Base-by-base conservation (phyloP, 2,888 invertebrate species). In the Tetranychus piercei region DNA sequence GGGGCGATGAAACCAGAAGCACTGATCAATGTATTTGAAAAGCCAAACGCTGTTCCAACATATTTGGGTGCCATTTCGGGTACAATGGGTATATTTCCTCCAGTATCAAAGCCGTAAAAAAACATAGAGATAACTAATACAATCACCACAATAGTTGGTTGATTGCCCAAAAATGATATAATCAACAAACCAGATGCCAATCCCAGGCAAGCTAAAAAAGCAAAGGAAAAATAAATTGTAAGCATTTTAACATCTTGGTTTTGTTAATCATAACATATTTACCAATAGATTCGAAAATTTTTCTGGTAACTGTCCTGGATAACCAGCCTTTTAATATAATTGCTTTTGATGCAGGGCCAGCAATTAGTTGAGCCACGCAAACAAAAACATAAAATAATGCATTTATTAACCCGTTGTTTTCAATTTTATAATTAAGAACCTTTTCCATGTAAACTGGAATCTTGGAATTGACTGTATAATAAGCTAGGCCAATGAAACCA, bases 221-320 rank as follows among this genome's bases (percentile, higher is more conserved):
- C 6, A 22, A 64, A n/a, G 15, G 11, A 6, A 55, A 55, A 55
- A 15, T 15, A 55, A 55, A 15, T 55, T 1, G 0, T 55, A 18
- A 22, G 67, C 22, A 67, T 11, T 20, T 69, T 20, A 69, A 22
- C 22, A 66, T 55, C 11, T 15, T 55, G 55, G 6, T 15, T 15
- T 9, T 55, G 9, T 55, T 15, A 20, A 11, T 43, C 44, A 43
- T 71, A 20, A 9, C n/a, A 11, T 73, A 45, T 73, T 74, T 77
- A 78, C 78, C 76, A 8, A 77, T 20, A 1, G 72, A 20, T 70
- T 77, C 73, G 15, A 77, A 77, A 3, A 72, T 74, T 69, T 77
- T 77, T 23, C 77, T 71, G 11, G 76, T 73, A 73, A 64, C 75
- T 1, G 76, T 77, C 0, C 74, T 20, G 44, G 44, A 64, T 8